Conservation (phyloP, 2,113 vertebrate species). For the Pteropus alecto region DNA sequence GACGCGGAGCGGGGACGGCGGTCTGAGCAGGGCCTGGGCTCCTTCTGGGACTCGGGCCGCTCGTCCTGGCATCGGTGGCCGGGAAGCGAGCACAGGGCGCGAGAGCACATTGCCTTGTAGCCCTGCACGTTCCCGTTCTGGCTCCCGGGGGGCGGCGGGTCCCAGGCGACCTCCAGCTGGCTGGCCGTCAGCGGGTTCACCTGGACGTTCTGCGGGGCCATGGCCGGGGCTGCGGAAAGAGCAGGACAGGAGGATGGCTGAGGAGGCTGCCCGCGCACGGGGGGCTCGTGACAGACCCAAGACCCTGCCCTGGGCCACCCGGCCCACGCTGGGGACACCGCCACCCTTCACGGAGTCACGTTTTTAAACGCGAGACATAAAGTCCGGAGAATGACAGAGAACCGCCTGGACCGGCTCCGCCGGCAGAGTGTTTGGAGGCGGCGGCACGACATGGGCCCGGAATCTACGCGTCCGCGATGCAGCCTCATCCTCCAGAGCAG, state of each 20-base stretch:
- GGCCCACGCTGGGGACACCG: no score
- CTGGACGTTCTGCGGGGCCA: constrained; percentile 92
- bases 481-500: no score
- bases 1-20: fast-evolving
- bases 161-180: constrained; percentile 94
- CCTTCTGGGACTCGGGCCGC: background rate
- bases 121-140: constrained; percentile 98
- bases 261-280: background rate
- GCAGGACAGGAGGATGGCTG: constrained; percentile 20
- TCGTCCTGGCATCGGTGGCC: background rate
- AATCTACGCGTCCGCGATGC: no score
- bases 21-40: background rate
- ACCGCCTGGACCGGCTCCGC: background rate
- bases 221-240: constrained; percentile 87
- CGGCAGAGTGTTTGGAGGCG: no score
- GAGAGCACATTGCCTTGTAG: constrained; percentile 90
- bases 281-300: background rate
- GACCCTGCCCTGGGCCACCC: background rate
- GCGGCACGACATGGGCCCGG: no score
- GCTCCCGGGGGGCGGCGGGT: constrained; percentile 91
- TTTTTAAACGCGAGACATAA: background rate
- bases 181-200: constrained; percentile 89
- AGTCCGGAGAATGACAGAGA: background rate
- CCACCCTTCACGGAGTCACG: background rate
- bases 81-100: background rate